Base-by-base conservation (phyloP, 2,888 invertebrate species). In the Chymomyza procnemis region DNA sequence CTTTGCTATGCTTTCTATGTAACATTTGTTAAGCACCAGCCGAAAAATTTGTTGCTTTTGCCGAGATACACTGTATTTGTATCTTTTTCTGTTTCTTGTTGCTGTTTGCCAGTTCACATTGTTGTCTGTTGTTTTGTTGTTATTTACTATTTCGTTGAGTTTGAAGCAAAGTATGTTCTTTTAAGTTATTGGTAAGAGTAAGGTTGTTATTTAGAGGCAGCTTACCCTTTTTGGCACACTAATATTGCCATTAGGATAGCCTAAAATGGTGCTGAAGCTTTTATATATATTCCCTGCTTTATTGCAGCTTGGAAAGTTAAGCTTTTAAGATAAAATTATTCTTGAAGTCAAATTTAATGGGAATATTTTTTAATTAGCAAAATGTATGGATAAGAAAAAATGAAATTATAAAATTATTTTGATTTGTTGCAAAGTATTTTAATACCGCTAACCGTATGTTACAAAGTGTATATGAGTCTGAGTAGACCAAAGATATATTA, bases 21-120 rank as follows among this genome's bases (percentile, higher is more conserved):
- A 82, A 80, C 87, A 87, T 85, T 87, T 82, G 82, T 75, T 76
- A 73, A 78, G 73, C 79, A 71, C 68, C 75, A 69, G 78, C 85
- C 71, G 81, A 86, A 79, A 79, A 74, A 81, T 77, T 84, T 81
- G 81, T 80, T 73, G 73, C 71, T 80, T 69, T 64, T 64, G 59
- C 71, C 34, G 12, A 41, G 34, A 41, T 26, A 12, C 34, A 4
- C 9, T 75, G 76, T 63, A 9, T 26, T 60, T 26, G 52, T 62
- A 34, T 59, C 52, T 52, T 21, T 56, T 70, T 68, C 66, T 69
- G 64, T 63, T 67, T 67, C 59, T 46, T 63, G 60, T 55, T 66
- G 46, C 66, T 81, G 72, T n/a, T 16, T 47, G n/a, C 19, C 19
- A 8, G n/a, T 50, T n/a, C 6, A 14, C 47, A 30, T 50, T 64